Evolutionary conservation across 2,888 invertebrate genomes (phyloP), one percentile per base, ranked within the genome.

Genomic region (Hylaea fasciaria): DNA sequence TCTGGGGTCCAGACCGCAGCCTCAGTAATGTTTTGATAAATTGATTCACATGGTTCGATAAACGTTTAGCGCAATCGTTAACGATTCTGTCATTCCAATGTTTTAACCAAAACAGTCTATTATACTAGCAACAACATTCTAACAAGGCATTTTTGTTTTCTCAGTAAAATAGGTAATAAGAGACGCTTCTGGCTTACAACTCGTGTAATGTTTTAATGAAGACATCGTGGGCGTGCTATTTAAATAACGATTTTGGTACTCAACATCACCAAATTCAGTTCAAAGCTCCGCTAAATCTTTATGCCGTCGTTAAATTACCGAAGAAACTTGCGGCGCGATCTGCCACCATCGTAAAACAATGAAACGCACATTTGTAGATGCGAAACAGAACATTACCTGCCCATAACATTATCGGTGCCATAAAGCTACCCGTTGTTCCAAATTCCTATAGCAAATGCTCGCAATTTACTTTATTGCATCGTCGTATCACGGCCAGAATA

Each of bases 401-500:
- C 88, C 88, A 87, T 91, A 86, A 89, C 89, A 89, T 90, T 91
- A 91, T 89, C 88, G 86, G 78, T 74, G 75, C 87, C 81, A 88
- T 89, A 90, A 91, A 89, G 83, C 86, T 88, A 78, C 81, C 82
- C 85, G 83, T 83, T 81, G 78, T 83, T 80, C 78, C 83, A 81
- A 87, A 86, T 86, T 86, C 89, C 83, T 85, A 86, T 84, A 87
- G 85, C 89, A 88, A 91, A 89, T 90, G 89, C 81, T 86, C 80
- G 85, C 89, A 87, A 91, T 91, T 91, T 90, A 86, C 84, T 89
- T 91, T 91, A 91, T 91, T 88, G 86, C 89, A 86, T 74, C 81
- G 79, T 71, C 80, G 81, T 80, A 82, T 83, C 80, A 71, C 73
- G 69, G 65, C 87, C 85, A 84, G 67, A 49, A 59, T 62, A 57